phyloP scores from a whole-genome alignment of 2,888 invertebrate genomes.

The Gasteruption jaculator region DNA sequence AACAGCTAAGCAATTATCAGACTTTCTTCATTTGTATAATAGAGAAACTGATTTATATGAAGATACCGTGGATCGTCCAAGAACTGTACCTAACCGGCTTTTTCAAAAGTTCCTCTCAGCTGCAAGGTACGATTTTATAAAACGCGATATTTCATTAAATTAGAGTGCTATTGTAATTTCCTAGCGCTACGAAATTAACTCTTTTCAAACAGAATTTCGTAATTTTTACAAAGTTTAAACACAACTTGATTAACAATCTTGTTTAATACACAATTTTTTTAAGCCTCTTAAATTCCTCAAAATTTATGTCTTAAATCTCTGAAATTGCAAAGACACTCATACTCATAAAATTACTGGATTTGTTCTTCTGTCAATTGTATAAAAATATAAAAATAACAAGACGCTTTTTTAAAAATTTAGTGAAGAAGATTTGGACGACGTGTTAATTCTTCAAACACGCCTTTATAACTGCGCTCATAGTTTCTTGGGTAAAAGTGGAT shows the following conservation, averaged over 20 bases:
- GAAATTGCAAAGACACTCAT: neutral
- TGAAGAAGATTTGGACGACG: constrained; percentile 70
- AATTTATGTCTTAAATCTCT: neutral
- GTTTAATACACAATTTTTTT: no score
- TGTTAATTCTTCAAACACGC: constrained; percentile 60
- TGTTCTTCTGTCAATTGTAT: neutral
- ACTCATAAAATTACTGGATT: neutral
- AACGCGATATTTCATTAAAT: no score
- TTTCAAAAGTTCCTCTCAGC: constrained; percentile 61
- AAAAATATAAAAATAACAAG: constrained; percentile 6
- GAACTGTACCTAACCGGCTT: constrained; percentile 55
- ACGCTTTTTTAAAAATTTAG: constrained; percentile 46
- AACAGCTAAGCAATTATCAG: constrained; percentile 78
- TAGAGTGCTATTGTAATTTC: no score
- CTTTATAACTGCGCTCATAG: constrained; percentile 60
- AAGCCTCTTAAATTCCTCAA: no score
- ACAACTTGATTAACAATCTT: no score
- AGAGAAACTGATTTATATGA: constrained; percentile 76
- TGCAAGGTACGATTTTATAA: constrained; percentile 53
- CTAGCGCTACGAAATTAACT: no score
- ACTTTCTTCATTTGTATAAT: constrained; percentile 79
- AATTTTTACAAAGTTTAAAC: no score
- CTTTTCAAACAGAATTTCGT: no score
- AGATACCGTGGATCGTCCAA: constrained; percentile 66
- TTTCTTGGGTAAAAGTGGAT: constrained; percentile 59